Conservation (phyloP, 2,113 vertebrate species). For the Albula goreensis region DNA sequence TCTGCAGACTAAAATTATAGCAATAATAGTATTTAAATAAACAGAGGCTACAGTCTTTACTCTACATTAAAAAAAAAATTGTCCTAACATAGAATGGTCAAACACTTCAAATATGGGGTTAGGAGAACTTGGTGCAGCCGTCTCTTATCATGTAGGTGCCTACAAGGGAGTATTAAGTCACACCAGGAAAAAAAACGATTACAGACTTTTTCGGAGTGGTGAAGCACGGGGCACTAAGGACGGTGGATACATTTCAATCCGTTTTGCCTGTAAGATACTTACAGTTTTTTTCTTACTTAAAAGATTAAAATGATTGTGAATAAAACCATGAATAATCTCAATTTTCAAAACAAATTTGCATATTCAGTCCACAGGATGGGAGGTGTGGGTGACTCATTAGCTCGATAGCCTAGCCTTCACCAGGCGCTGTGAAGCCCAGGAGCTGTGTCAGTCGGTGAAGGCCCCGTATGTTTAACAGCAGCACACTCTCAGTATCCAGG, state of each 20-base stretch:
- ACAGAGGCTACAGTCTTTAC: neutral
- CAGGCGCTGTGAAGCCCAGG: neutral
- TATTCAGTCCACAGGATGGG: slow-evolving; percentile 38
- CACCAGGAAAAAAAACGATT: neutral
- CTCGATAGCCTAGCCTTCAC: too few relatives aligned
- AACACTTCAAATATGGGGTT: slow-evolving; percentile 30
- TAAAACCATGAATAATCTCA: slow-evolving; percentile 48
- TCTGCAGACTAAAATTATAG: slow-evolving; percentile 29
- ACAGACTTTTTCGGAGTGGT: slow-evolving; percentile 36
- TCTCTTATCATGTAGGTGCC: neutral
- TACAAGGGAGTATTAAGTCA: neutral
- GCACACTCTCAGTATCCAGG: neutral
- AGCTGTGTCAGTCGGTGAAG: neutral
- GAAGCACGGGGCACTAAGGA: slow-evolving; percentile 33
- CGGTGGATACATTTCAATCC: slow-evolving; percentile 41
- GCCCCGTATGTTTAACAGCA: neutral
- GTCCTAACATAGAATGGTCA: slow-evolving; percentile 30
- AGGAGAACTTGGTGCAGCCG: neutral
- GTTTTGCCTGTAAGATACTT: slow-evolving; percentile 48
- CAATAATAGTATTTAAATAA: slow-evolving; percentile 27
- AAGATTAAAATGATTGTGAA: slow-evolving; percentile 40
- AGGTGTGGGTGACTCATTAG: neutral
- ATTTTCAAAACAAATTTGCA: slow-evolving; percentile 54
- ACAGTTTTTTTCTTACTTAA: slow-evolving; percentile 50
- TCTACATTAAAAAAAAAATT: slow-evolving; percentile 18